These are phyloP conservation scores for Osedax frankpressi DNA, from an alignment of 2,888 invertebrate genomes.

Conservation along the genomic window DNA sequence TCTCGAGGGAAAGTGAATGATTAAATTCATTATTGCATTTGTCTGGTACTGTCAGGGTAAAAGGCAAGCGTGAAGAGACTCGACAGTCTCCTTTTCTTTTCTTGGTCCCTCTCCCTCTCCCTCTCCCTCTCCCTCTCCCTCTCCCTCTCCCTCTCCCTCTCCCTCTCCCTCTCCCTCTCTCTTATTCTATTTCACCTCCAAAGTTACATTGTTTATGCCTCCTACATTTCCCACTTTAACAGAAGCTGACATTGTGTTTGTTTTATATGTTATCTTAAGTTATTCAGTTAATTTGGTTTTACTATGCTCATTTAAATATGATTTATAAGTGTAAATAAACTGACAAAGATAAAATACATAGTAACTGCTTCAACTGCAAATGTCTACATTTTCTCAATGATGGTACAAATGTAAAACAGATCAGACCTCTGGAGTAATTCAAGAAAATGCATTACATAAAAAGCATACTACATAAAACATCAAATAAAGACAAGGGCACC, in stretches of 20 bases:
- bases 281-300: neutral
- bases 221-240: neutral
- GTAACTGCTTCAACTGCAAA: too few relatives aligned
- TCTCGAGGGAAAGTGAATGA: neutral
- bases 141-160: too few relatives aligned
- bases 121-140: neutral
- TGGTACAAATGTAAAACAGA: too few relatives aligned
- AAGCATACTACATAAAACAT: neutral
- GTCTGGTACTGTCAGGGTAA: neutral
- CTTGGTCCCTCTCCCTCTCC: too few relatives aligned
- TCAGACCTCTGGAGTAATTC: too few relatives aligned
- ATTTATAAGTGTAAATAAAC: conserved; percentile 4
- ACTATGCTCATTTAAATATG: conserved; percentile 1
- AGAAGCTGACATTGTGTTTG: neutral
- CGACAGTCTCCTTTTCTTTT: too few relatives aligned
- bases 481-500: neutral
- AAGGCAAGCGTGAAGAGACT: too few relatives aligned
- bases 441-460: neutral
- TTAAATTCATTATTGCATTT: neutral
- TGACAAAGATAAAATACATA: neutral
- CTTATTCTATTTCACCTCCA: neutral
- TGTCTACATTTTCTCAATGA: too few relatives aligned
- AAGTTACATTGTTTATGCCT: too few relatives aligned
- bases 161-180: neutral
- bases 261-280: neutral